Evolutionary conservation across 1,140 invertebrate species (phyloP), one percentile per base, ranked within the genome.

Genomic region (Mya arenaria): DNA sequence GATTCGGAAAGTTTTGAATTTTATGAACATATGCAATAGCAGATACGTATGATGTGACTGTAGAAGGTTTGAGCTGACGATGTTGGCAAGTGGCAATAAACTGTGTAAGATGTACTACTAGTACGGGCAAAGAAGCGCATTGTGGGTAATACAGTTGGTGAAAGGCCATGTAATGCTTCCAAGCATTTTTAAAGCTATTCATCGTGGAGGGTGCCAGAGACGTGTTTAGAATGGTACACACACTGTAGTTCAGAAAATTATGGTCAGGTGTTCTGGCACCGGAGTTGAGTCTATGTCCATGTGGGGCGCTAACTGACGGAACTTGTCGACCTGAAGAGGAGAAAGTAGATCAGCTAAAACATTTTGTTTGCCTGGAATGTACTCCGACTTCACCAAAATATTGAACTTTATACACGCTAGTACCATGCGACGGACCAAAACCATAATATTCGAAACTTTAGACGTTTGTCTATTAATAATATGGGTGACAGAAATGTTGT

Each of bases 391-490:
- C 6, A 66, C 13, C 4, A 81, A 25, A 34, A 84, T 82, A 48
- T 84, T 84, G 58, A 30, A 63, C 58, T 68, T 73, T 30, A 81
- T 60, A 52, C 39, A 28, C 5, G 69, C 52, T 3, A 75, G n/a
- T 5, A 84, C 71, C 0, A 82, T 30, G 6, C 84, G 36, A 3
- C 79, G 65, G 15, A 85, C 79, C 17, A 85, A 39, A 17, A 10
- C 8, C 80, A 85, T 85, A 23, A 85, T 58, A 1, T 4, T 1
- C 15, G 30, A 1, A 34, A 58, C 34, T 55, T 72, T 77, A 15
- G 5, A 77, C 17, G 84, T 66, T 25, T 60, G 32, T 34, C 65
- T 82, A 44, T 85, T 85, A 23, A 82, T 82, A 32, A 82, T 78
- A 56, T 75, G 36, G 0, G 78, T 56, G 1, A 82, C 55, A 17